Percentiles rank a stretch among this genome's conserved stretches.
phyloP scores from a whole-genome alignment of 2,888 invertebrate genomes.

The Deroplatys truncata region DNA sequence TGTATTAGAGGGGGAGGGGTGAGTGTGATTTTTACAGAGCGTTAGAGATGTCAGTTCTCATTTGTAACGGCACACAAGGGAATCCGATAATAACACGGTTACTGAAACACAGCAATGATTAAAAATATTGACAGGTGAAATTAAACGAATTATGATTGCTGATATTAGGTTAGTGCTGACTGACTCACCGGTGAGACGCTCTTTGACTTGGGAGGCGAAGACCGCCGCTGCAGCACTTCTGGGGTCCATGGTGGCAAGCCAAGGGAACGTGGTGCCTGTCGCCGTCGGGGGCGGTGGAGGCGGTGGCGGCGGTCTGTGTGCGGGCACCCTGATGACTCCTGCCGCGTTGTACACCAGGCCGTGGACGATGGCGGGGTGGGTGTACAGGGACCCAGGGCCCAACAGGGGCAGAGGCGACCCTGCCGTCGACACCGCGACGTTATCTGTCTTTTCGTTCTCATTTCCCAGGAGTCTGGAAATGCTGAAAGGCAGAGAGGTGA shows the following conservation, averaged over 20 bases:
- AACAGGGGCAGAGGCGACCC: constrained; percentile 4
- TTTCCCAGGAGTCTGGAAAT: constrained; percentile 77
- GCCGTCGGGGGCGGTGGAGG: constrained; percentile 50
- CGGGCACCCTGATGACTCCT: constrained; percentile 43
- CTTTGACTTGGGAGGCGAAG: constrained; percentile 76
- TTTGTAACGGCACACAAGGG: background rate
- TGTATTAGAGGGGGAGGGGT: no score
- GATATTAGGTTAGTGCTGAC: background rate
- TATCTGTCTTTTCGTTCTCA: constrained; percentile 54
- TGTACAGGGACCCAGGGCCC: constrained; percentile 26
- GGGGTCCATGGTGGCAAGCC: constrained; percentile 61
- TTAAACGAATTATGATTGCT: background rate
- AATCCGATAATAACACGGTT: background rate
- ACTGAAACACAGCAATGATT: background rate
- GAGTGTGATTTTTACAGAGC: background rate
- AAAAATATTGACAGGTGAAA: constrained; percentile 9
- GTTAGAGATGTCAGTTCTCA: background rate
- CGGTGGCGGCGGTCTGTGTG: constrained; percentile 68
- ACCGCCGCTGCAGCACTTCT: constrained; percentile 51
- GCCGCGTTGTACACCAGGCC: constrained; percentile 31
- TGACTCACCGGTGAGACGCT: constrained; percentile 71
- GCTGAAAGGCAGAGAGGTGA: constrained; percentile 61
- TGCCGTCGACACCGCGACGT: constrained; percentile 47
- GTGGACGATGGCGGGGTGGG: constrained; percentile 29
- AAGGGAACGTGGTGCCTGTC: constrained; percentile 46